phyloP scores from a whole-genome alignment of 1,140 invertebrate genomes.

The Maconellicoccus hirsutus region DNA sequence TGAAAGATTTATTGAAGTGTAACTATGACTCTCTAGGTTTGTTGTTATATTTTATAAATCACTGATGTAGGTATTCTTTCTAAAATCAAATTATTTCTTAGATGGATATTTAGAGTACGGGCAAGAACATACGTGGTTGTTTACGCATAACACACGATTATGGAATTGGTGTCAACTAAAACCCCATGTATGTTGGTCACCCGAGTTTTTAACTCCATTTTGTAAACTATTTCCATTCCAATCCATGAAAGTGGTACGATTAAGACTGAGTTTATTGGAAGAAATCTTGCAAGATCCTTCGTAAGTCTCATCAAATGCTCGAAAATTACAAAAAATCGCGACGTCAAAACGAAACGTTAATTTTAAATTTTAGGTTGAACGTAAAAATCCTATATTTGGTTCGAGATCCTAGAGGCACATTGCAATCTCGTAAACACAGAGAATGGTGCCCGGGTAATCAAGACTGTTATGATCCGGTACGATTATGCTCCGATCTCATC shows the following conservation, averaged over 20 bases:
- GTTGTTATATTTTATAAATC: conserved; percentile 12
- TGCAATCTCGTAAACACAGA: conserved; percentile 71
- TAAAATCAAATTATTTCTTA: conserved; percentile 34
- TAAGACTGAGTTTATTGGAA: conserved; percentile 57
- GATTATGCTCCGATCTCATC: conserved; percentile 69
- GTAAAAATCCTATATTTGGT: conserved; percentile 64
- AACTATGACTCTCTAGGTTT: conserved; percentile 53
- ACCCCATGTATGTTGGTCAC: conserved; percentile 58
- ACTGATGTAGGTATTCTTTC: no score
- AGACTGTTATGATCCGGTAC: conserved; percentile 63
- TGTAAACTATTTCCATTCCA: conserved; percentile 77
- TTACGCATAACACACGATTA: conserved; percentile 67
- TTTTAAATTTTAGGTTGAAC: conserved; percentile 45
- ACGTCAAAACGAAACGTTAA: no score
- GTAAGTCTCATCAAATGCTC: conserved; percentile 38
- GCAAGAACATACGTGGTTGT: conserved; percentile 60
- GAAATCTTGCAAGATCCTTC: conserved; percentile 55
- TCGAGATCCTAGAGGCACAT: conserved; percentile 70
- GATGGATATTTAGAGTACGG: conserved; percentile 65
- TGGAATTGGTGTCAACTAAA: conserved; percentile 66
- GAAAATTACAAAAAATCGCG: neutral
- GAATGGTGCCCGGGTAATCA: conserved; percentile 71
- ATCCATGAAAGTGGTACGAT: conserved; percentile 70
- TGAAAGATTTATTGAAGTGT: conserved; percentile 61
- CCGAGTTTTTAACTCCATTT: conserved; percentile 59